A percentile compares a stretch with the other conserved stretches of the same genome.
These are phyloP conservation scores for Hipparchia semele DNA, from an alignment of 2,888 invertebrate species.

Conservation along the genomic window DNA sequence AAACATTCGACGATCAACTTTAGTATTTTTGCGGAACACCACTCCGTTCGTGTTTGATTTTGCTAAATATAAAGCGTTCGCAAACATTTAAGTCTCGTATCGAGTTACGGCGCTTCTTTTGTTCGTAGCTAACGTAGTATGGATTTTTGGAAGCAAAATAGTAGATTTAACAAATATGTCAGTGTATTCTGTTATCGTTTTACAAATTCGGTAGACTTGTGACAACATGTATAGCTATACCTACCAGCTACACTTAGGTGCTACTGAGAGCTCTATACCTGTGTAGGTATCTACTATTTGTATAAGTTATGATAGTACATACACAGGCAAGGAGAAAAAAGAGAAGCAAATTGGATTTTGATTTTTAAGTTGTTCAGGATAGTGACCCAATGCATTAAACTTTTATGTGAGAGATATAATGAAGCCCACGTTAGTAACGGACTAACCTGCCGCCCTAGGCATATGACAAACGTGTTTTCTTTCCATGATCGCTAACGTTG, in stretches of 20 bases:
- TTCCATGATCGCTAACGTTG: no score
- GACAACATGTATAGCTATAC: neutral
- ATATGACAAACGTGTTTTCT: no score
- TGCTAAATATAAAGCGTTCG: conserved; percentile 76
- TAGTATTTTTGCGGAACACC: conserved; percentile 74
- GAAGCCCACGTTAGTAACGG: no score
- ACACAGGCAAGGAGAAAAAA: no score
- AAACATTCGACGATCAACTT: conserved; percentile 24
- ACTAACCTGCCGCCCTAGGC: no score
- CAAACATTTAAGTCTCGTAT: conserved; percentile 77
- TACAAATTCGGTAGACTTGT: conserved; percentile 23
- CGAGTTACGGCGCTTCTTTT: conserved; percentile 72
- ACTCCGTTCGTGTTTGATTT: conserved; percentile 79
- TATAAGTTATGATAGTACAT: no score
- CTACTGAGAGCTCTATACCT: neutral
- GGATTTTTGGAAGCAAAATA: conserved; percentile 38
- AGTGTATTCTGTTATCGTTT: conserved; percentile 27
- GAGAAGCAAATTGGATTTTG: no score
- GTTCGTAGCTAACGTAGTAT: conserved; percentile 51
- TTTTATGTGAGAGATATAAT: no score
- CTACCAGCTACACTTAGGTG: neutral
- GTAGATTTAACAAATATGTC: conserved; percentile 32
- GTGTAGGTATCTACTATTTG: neutral
- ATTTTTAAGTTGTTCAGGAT: no score
- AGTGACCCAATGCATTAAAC: no score